These are phyloP conservation scores for Poliocrania exsul DNA, from an alignment of 2,797 vertebrate species.

Conservation along the genomic window DNA sequence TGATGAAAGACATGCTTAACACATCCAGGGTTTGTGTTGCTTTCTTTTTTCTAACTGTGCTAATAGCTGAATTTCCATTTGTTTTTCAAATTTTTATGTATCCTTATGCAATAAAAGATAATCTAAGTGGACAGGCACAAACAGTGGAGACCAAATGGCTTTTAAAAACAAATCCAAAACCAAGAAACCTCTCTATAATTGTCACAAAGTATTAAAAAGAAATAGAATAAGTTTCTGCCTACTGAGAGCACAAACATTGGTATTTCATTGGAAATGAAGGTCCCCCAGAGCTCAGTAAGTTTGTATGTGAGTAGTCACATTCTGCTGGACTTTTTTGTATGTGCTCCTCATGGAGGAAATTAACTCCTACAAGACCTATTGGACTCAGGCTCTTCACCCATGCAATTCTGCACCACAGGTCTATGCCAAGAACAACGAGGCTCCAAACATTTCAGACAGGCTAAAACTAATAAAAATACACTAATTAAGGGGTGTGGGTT, in stretches of 20 bases:
- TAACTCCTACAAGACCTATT: background rate
- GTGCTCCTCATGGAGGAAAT: background rate
- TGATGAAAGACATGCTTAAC: constrained; percentile 28
- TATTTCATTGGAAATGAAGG: background rate
- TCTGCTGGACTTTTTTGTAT: background rate
- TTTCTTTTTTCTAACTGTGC: constrained; percentile 31
- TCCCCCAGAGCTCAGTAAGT: background rate
- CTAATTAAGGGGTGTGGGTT: background rate
- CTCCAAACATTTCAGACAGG: background rate
- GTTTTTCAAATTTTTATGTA: constrained; percentile 5
- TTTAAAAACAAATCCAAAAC: constrained; percentile 16
- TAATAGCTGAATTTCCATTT: constrained; percentile 23
- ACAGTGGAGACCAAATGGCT: background rate
- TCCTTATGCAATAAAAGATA: constrained; percentile 37
- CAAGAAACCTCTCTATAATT: constrained; percentile 7
- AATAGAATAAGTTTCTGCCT: background rate
- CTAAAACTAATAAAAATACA: background rate
- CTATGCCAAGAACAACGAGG: fast-evolving
- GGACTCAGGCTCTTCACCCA: background rate
- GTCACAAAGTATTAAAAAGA: background rate
- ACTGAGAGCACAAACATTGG: background rate
- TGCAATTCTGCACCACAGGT: background rate
- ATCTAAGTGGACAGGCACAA: constrained; percentile 32
- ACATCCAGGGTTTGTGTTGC: background rate
- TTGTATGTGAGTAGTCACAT: background rate